Base-by-base conservation (phyloP, 1,140 invertebrate genomes). In the Sweltsa coloradensis region DNA sequence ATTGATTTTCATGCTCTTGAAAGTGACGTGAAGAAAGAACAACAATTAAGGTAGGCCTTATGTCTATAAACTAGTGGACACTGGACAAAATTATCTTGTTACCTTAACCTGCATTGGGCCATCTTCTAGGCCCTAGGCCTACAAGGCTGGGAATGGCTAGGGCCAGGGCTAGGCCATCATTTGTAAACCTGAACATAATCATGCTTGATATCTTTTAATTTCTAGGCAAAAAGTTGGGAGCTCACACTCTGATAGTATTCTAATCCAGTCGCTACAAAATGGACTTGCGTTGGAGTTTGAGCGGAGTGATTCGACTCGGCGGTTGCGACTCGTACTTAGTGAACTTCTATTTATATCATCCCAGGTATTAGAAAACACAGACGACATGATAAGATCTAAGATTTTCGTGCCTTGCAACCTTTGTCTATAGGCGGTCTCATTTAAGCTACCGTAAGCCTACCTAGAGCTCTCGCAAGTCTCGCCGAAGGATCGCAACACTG, bases 1-100 rank as follows among this genome's bases (percentile, higher is more conserved):
- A 92, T 97, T 34, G 91, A 97, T 69, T 97, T 96, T 67, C 88
- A 93, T 61, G 77, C 83, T 14, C 68, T 97, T 23, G 93, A 97
- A 70, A 79, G 81, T 16, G 91, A 97, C 61, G 82, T 95, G 0
- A 87, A 88, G 58, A 94, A 90, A 63, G 93, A 97, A 67, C 84
- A 92, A 58, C 82, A 89, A 63, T 72, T 94, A 49, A 79, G 88
- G 76, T 88, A 72, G 67, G 65, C n/a, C 4, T 46, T 19, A 13
- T 34, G 44, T 31, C 14, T 36, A 7, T 6, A 13, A 43, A 11
- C 41, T 34, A 9, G 24, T 31, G 29, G n/a, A 31, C 29, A 31
- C 29, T 31, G n/a, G n/a, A 11, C 29, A 31, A 31, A 31, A 31
- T 14, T 31, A 11, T 31, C n/a, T 31, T 31, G 29, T 31, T 9